Evolutionary conservation across 1,140 invertebrate genomes (phyloP).

Genomic region (Diploscapter pachys): DNA sequence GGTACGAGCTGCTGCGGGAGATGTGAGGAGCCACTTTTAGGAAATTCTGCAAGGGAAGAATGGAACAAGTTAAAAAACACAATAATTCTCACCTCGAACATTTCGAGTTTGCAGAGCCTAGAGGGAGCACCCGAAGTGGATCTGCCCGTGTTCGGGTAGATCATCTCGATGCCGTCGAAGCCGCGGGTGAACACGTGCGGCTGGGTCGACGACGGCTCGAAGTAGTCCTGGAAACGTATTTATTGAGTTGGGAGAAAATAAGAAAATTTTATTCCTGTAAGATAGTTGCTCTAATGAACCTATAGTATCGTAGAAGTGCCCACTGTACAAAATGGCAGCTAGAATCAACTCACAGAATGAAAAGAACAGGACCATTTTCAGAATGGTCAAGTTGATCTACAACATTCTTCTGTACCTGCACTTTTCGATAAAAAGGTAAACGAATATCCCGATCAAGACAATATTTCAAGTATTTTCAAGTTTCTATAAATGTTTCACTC

Average conservation of each 20-base stretch:
- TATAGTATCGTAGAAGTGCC: background rate
- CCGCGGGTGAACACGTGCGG: conserved; percentile 11
- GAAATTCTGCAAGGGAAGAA: background rate
- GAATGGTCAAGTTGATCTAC: too few species aligned
- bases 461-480: background rate
- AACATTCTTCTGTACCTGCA: too few species aligned
- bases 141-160: conserved; percentile 7
- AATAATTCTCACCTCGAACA: conserved; percentile 1
- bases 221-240: background rate
- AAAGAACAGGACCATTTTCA: too few species aligned
- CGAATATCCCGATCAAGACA: too few species aligned
- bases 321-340: too few species aligned
- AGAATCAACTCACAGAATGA: too few species aligned
- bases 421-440: too few species aligned
- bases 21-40: background rate
- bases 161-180: background rate
- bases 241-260: too few species aligned
- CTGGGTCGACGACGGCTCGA: background rate
- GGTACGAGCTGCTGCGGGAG: background rate
- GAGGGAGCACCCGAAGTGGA: conserved; percentile 1
- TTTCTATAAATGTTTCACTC: background rate
- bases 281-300: background rate
- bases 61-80: background rate
- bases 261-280: background rate
- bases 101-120: conserved; percentile 5